A percentile compares a stretch with the other conserved stretches of the same genome.
Evolutionary conservation across 2,797 vertebrate species (phyloP).

Genomic region (Hirundo rustica): DNA sequence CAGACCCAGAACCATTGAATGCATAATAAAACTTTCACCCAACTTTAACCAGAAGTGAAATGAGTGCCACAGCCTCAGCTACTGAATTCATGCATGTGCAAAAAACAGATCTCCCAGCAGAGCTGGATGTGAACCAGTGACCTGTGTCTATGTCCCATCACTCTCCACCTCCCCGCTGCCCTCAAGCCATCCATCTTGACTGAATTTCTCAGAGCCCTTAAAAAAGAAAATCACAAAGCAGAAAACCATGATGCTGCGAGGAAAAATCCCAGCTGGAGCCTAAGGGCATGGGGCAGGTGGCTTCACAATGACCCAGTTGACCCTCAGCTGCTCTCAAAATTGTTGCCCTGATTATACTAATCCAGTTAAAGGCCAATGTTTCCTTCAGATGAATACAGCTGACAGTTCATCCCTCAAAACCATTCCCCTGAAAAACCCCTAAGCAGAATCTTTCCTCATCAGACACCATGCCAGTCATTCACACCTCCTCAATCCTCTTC

Average conservation of each 20-base stretch:
- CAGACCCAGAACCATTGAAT: conserved; percentile 10
- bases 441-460: neutral
- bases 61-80: neutral
- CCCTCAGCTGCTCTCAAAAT: conserved; percentile 14
- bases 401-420: conserved; percentile 16
- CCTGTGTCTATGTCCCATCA: neutral
- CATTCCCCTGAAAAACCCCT: neutral
- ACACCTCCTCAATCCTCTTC: neutral
- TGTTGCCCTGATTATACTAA: conserved; percentile 34
- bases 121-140: conserved; percentile 24
- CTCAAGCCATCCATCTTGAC: neutral
- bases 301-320: neutral
- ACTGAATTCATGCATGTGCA: neutral
- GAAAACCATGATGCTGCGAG: neutral
- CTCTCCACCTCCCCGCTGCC: neutral
- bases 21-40: conserved; percentile 31
- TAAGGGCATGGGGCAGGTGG: conserved; percentile 18
- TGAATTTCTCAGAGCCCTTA: neutral
- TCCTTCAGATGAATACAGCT: neutral
- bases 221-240: neutral
- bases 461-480: neutral
- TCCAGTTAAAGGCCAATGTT: conserved; percentile 20
- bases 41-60: neutral
- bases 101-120: neutral
- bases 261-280: neutral